Evolutionary conservation across 2,113 vertebrate genomes (phyloP).

Genomic region (Hyperoodon ampullatus): DNA sequence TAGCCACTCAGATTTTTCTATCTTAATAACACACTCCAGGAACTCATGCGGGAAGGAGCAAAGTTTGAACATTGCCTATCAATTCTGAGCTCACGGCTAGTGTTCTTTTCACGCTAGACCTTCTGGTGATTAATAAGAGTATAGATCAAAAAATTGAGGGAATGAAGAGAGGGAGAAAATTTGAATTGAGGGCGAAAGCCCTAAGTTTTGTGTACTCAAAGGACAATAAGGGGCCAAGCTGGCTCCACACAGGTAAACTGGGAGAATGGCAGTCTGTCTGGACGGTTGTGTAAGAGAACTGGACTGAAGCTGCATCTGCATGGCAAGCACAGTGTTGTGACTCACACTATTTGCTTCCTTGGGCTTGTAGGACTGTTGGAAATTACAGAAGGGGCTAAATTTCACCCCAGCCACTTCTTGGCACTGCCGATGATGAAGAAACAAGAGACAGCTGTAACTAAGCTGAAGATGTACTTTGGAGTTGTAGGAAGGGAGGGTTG

Average conservation of each 20-base stretch:
- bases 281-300: not conserved
- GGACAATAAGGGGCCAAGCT: not conserved
- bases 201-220: not conserved
- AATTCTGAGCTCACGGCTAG: not conserved
- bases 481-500: accelerated
- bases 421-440: accelerated
- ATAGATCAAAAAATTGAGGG: not conserved
- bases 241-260: not conserved
- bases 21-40: not conserved
- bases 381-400: not conserved
- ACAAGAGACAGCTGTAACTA: not conserved
- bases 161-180: not conserved
- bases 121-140: not conserved
- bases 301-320: accelerated
- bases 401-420: not conserved
- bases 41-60: not conserved
- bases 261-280: not conserved
- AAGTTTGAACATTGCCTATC: not conserved
- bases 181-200: not conserved
- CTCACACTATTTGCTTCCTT: not conserved
- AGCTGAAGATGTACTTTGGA: accelerated
- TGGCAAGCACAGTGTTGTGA: not conserved
- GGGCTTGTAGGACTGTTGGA: not conserved
- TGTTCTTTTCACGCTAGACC: not conserved
- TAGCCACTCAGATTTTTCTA: not conserved